Conservation (phyloP, 2,797 vertebrate species). For the Lepus townsendii region DNA sequence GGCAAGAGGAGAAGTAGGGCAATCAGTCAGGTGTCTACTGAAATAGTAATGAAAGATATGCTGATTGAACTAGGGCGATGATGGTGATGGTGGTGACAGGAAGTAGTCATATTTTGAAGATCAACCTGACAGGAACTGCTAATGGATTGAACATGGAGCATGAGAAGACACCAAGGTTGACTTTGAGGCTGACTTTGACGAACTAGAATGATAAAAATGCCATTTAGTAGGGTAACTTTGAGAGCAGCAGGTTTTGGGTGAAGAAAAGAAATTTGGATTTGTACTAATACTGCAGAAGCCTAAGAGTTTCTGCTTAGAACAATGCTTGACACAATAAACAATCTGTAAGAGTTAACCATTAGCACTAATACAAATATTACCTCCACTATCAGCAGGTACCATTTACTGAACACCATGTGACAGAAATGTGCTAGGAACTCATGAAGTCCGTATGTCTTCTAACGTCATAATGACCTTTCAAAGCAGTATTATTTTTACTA, state of each 20-base stretch:
- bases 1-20: conserved; percentile 5
- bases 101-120: conserved; percentile 14
- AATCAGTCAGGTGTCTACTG: background rate
- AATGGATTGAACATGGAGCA: background rate
- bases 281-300: conserved; percentile 9
- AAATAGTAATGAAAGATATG: conserved; percentile 42
- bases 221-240: conserved; percentile 41
- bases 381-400: background rate
- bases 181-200: background rate
- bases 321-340: background rate
- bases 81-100: background rate
- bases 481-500: conserved; percentile 13
- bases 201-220: conserved; percentile 28
- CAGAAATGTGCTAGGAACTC: background rate
- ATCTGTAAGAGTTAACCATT: background rate
- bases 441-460: background rate
- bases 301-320: conserved; percentile 21
- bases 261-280: conserved; percentile 22
- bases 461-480: background rate
- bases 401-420: conserved; percentile 7
- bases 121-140: conserved; percentile 5
- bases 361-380: conserved; percentile 36
- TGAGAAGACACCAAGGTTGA: conserved; percentile 1
- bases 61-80: background rate
- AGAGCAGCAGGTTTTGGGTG: background rate